These are phyloP conservation scores for Tachina lurida DNA, from an alignment of 2,888 invertebrate genomes.

Conservation along the genomic window DNA sequence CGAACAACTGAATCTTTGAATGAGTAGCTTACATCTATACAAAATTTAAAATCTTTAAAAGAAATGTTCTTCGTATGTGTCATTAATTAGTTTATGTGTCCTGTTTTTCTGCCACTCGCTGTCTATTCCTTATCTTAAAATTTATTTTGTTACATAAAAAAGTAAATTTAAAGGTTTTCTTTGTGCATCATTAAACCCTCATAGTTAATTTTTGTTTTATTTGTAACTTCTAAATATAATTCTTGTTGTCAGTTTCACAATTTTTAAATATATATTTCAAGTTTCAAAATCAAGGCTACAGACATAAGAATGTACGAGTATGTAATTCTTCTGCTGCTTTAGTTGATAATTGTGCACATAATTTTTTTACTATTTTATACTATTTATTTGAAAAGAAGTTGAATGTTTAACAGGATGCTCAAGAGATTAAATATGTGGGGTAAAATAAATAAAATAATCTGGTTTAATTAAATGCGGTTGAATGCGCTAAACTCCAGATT, in stretches of 20 bases:
- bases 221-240: background rate
- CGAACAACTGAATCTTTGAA: no score
- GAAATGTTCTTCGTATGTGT: no score
- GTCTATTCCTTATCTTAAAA: background rate
- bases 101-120: constrained; percentile 9
- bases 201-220: background rate
- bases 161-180: no score
- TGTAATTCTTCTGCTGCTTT: background rate
- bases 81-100: no score
- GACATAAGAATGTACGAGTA: background rate
- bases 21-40: no score
- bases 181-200: no score
- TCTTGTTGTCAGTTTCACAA: constrained; percentile 8
- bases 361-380: constrained; percentile 19
- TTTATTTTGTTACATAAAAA: constrained; percentile 23
- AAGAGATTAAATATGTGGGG: constrained; percentile 35
- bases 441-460: constrained; percentile 47
- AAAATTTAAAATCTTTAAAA: no score
- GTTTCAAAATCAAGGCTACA: constrained; percentile 2
- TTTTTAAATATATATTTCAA: background rate
- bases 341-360: constrained; percentile 44
- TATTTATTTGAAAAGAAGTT: constrained; percentile 45
- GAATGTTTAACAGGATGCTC: constrained; percentile 51
- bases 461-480: constrained; percentile 39
- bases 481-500: background rate